Conservation (phyloP, 2,888 invertebrate species). For the Eudemis profundana region DNA sequence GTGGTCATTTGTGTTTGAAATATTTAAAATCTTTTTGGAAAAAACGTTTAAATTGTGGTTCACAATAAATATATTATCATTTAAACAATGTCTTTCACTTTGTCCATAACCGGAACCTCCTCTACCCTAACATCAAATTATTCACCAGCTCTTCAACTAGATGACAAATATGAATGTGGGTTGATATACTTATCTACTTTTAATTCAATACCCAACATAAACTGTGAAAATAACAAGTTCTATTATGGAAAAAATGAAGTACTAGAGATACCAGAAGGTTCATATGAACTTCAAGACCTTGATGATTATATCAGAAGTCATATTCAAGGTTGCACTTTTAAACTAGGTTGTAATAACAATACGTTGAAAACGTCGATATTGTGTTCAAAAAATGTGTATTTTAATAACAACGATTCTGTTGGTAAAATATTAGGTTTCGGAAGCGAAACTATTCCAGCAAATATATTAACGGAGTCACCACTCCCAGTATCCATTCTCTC, state of each 20-base stretch:
- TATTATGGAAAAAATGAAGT: neutral
- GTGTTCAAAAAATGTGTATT: neutral
- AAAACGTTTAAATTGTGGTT: neutral
- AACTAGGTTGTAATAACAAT: neutral
- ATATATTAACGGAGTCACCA: neutral
- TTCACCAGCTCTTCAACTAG: slow-evolving; percentile 17
- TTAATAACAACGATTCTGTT: neutral
- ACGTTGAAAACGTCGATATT: neutral
- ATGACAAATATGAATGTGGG: slow-evolving; percentile 41
- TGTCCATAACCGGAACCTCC: neutral
- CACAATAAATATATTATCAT: neutral
- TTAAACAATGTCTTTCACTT: slow-evolving; percentile 11
- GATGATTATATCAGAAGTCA: neutral
- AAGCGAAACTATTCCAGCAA: neutral
- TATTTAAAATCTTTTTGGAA: slow-evolving; percentile 10
- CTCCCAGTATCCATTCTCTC: neutral
- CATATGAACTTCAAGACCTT: neutral
- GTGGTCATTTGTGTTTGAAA: slow-evolving; percentile 12
- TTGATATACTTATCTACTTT: slow-evolving; percentile 36
- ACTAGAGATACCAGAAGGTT: neutral
- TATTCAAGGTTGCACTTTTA: neutral
- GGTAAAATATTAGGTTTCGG: neutral
- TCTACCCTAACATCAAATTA: neutral
- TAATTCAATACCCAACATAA: slow-evolving; percentile 34
- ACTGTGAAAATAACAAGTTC: slow-evolving; percentile 20